Percentiles rank a stretch among this genome's conserved stretches.
These are phyloP conservation scores for Lepidostoma basale DNA, from an alignment of 1,140 invertebrate species.

Conservation along the genomic window DNA sequence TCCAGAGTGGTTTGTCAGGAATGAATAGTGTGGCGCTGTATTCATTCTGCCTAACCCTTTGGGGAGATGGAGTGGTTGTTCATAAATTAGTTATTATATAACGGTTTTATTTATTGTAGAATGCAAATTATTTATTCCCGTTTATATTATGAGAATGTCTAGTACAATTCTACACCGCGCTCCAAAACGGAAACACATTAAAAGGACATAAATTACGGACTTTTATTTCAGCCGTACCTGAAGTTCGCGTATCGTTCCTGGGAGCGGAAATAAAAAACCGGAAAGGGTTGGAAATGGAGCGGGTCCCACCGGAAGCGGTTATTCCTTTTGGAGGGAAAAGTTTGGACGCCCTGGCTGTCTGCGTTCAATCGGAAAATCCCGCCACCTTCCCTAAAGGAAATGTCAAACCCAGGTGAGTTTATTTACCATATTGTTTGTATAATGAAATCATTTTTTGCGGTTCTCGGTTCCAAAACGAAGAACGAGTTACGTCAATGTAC, in stretches of 20 bases:
- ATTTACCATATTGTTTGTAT: background rate
- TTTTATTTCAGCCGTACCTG: background rate
- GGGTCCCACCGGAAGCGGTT: constrained; percentile 18
- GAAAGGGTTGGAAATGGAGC: constrained; percentile 20
- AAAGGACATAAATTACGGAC: constrained; percentile 16
- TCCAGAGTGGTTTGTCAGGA: no score
- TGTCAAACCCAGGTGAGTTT: constrained; percentile 3
- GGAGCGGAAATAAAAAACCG: constrained; percentile 20
- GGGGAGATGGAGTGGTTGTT: no score
- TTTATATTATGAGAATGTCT: no score
- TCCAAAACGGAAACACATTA: constrained; percentile 16
- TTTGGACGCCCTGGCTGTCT: constrained; percentile 2
- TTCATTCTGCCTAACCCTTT: no score
- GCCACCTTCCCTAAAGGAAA: background rate
- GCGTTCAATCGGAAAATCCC: constrained; percentile 4
- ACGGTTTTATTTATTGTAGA: no score
- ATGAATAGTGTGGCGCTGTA: no score
- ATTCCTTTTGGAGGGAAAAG: constrained; percentile 20
- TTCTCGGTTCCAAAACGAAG: no score
- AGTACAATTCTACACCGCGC: background rate
- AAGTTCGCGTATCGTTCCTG: constrained; percentile 16
- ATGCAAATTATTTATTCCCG: no score
- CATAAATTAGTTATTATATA: no score
- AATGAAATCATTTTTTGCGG: no score
- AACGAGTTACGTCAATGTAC: no score